Conservation (phyloP, 1,140 invertebrate genomes). For the Zeugodacus cucurbitae region DNA sequence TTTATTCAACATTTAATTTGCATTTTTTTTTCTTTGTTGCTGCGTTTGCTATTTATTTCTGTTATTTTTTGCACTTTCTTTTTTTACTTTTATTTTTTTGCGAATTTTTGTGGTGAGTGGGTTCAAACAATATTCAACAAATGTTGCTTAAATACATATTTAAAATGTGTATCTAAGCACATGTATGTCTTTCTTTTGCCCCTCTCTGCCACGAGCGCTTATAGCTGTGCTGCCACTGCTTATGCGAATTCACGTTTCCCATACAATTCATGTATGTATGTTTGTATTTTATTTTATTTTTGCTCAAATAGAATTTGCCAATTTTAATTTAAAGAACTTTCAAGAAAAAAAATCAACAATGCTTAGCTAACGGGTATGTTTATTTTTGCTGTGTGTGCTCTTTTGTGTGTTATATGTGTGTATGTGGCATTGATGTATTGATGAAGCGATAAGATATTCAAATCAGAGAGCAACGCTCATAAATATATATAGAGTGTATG, state of each 20-base stretch:
- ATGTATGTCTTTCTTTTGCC: too few relatives aligned
- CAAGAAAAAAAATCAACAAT: not conserved
- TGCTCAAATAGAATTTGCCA: not conserved
- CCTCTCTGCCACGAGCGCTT: not conserved
- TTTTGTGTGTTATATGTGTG: not conserved
- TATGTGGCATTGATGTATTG: not conserved
- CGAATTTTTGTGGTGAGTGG: not conserved
- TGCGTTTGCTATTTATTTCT: not conserved
- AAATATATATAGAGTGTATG: not conserved
- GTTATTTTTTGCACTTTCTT: not conserved
- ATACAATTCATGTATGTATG: not conserved
- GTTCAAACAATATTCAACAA: conserved; percentile 3
- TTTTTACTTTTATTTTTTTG: not conserved
- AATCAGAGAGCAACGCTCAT: not conserved
- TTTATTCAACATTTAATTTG: not conserved
- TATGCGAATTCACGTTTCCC: not conserved
- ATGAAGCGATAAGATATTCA: conserved; percentile 30
- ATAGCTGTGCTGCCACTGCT: not conserved
- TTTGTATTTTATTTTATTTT: not conserved
- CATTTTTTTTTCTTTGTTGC: not conserved
- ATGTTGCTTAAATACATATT: not conserved
- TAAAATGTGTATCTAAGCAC: not conserved
- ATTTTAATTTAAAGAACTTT: not conserved
- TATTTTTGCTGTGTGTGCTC: not conserved
- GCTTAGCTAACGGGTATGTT: not conserved